Evolutionary conservation across 2,797 vertebrate genomes (phyloP), one percentile per base, ranked within the genome.

Genomic region (Lithobates pipiens): DNA sequence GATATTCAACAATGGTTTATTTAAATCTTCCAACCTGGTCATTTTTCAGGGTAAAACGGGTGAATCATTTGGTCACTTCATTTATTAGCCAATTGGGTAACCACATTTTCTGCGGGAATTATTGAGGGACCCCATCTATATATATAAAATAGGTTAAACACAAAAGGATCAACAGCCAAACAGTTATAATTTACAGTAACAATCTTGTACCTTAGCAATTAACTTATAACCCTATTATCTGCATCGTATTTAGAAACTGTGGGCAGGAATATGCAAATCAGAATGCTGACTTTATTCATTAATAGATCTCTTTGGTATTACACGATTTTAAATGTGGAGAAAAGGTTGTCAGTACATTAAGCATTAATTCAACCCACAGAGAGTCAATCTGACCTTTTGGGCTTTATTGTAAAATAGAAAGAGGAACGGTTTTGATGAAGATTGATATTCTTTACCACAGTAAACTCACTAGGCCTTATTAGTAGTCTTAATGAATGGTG

Each of bases 351-450:
- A 82, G 80, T 74, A 73, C 54, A 63, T 82, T 74, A 82, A 54
- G 39, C 79, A 81, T 82, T 82, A 73, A 82, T 82, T 73, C 68
- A 82, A 65, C 69, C 80, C 80, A 63, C 70, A 44, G 79, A 81
- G 79, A 81, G 32, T 82, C 80, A 73, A 82, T 65, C 57, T 82
- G 79, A 82, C 80, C 80, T 82, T 82, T 82, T 74, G 70, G 79
- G 50, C 61, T 76, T 34, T 42, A 74, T 83, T 83, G 70, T 75
- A 50, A 68, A 75, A 65, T 67, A n/a, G 81, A 36, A 46, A 83
- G 61, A 74, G n/a, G 71, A 75, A 83, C 65, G 72, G 39, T 76
- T 65, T 23, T 46, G 72, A 76, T 73, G 81, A 68, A 83, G 72
- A 83, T 83, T 76, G 71, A 76, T 83, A 68, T 75, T 67, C 72